These are phyloP conservation scores for Hyles lineata DNA, from an alignment of 2,888 invertebrate genomes.

Conservation along the genomic window DNA sequence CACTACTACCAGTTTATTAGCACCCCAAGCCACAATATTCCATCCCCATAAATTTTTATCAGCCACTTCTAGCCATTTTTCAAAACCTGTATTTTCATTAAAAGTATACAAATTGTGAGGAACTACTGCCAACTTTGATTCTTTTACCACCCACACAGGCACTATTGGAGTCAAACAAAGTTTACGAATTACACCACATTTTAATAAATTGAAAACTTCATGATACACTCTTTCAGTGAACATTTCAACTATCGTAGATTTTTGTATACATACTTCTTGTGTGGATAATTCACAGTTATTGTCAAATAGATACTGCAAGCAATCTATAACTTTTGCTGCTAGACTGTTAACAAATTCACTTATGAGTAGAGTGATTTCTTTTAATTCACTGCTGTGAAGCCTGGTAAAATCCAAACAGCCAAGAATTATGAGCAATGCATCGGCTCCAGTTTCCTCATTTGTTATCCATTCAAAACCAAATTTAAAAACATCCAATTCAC, in stretches of 20 bases:
- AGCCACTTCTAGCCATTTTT: constrained; percentile 67
- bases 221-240: constrained; percentile 66
- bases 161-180: constrained; percentile 56
- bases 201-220: constrained; percentile 60
- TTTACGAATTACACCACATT: constrained; percentile 55
- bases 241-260: constrained; percentile 50
- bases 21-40: constrained; percentile 69
- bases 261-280: constrained; percentile 45
- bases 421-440: constrained; percentile 65
- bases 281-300: constrained; percentile 46
- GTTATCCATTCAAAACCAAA: constrained; percentile 73
- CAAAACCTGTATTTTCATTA: constrained; percentile 55
- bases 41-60: constrained; percentile 77
- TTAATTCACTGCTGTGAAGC: constrained; percentile 54
- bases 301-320: constrained; percentile 52
- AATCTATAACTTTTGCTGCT: constrained; percentile 62
- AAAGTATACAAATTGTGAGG: constrained; percentile 65
- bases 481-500: constrained; percentile 68
- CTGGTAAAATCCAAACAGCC: constrained; percentile 67
- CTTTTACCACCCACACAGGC: constrained; percentile 59
- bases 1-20: constrained; percentile 65
- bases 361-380: constrained; percentile 55
- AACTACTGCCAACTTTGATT: constrained; percentile 50
- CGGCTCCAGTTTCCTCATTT: constrained; percentile 57
- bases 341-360: constrained; percentile 58